phyloP scores from a whole-genome alignment of 2,113 vertebrate genomes.

The Atractosteus spatula region DNA sequence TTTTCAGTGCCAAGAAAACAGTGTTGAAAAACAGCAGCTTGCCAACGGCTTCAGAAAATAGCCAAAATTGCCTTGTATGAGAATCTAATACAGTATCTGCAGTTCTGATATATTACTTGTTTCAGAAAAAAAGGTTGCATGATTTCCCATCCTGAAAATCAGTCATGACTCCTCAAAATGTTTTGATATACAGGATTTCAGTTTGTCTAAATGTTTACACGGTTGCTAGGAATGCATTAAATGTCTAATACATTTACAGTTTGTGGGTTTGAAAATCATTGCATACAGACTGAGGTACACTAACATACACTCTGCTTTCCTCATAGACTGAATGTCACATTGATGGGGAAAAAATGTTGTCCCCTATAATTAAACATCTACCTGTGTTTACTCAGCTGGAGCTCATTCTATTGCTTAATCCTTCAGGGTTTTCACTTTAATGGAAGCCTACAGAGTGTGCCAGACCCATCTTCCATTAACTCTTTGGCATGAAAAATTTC shows the following conservation, averaged over 20 bases:
- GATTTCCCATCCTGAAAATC: too few relatives aligned
- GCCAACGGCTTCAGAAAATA: conserved; percentile 60
- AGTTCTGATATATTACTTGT: too few relatives aligned
- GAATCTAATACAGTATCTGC: conserved; percentile 46
- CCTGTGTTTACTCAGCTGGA: conserved; percentile 25
- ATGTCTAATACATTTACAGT: too few relatives aligned
- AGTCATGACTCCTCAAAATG: too few relatives aligned
- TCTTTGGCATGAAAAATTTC: background rate
- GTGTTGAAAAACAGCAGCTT: conserved; percentile 53
- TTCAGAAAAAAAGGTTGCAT: too few relatives aligned
- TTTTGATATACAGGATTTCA: too few relatives aligned
- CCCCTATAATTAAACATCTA: conserved; percentile 14
- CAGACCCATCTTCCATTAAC: conserved; percentile 23
- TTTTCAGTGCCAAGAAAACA: conserved; percentile 54
- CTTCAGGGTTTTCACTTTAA: conserved; percentile 26
- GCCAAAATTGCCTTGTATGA: conserved; percentile 38
- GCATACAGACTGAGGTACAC: too few relatives aligned
- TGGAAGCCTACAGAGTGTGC: conserved; percentile 26
- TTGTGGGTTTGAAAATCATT: too few relatives aligned
- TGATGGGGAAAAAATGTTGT: conserved; percentile 13
- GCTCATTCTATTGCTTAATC: conserved; percentile 21
- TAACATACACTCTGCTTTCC: too few relatives aligned
- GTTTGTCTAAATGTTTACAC: too few relatives aligned
- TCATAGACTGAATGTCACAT: conserved; percentile 6
- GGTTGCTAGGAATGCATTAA: too few relatives aligned